Evolutionary conservation across 2,888 invertebrate genomes (phyloP), one percentile per base, ranked within the genome.

Genomic region (Chouioia cunea): DNA sequence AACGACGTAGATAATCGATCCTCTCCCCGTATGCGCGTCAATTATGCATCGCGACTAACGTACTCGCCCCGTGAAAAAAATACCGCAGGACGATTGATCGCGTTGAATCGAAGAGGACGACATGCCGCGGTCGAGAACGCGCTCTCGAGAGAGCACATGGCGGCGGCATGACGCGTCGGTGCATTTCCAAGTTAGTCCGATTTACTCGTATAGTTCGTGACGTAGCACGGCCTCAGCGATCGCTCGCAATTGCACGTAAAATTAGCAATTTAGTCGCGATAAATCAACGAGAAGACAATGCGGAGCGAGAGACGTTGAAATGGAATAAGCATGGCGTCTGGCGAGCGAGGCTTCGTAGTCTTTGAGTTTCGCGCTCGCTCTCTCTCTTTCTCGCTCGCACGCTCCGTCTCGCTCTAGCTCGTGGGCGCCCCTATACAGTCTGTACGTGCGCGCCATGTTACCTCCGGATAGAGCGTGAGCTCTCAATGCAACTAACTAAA

Each of bases 401-500:
- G 1, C 6, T 43, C 20, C 18, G 12, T 57, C 23, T 15, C 20
- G 8, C 36, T 14, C 48, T 59, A 47, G 22, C 66, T 15, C 56
- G 60, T 16, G 46, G 16, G 20, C 73, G 78, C 77, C 78, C 77
- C 76, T 76, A 78, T 78, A 77, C 76, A 71, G 72, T 36, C 53
- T 16, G 12, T 36, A 36, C 44, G 22, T 2, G 56, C 52, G 50
- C 10, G 50, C 46, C 48, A 16, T 36, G n/a, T 18, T 1, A 46
- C 70, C 70, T 70, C n/a, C 68, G 65, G 36, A 8, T 36, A 36
- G 36, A 36, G 36, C 36, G 36, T 10, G 36, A 36, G 73, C 73
- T 68, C 59, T 63, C 64, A 63, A 22, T 36, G 22, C 23, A 48
- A 6, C 71, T 68, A 68, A 71, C 69, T 71, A 75, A 69, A 74